A percentile compares a stretch with the other conserved stretches of the same genome.
Conservation (phyloP, 2,113 vertebrate genomes). For the Cairina moschata region DNA sequence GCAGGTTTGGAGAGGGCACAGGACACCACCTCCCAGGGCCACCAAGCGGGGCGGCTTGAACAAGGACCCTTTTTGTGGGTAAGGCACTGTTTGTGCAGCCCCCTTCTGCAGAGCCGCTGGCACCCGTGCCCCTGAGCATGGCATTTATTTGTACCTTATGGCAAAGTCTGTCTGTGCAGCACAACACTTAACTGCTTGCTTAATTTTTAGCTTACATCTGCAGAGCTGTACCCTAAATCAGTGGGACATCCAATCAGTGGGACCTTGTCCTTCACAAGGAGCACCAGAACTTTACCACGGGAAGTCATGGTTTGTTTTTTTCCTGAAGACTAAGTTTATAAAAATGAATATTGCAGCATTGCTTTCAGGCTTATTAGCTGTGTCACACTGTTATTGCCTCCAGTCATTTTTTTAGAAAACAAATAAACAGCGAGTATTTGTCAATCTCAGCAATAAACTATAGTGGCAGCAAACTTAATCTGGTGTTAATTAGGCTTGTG, state of each 20-base stretch:
- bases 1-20: too few species aligned
- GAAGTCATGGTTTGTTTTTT: not conserved
- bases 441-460: constrained; percentile 79
- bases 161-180: not conserved
- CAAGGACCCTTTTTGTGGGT: not conserved
- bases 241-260: not conserved
- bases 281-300: not conserved
- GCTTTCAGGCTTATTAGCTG: constrained; percentile 70
- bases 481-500: constrained; percentile 87
- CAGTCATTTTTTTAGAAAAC: constrained; percentile 56
- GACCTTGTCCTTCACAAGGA: not conserved
- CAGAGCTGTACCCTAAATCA: not conserved
- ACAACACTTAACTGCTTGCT: not conserved
- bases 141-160: not conserved
- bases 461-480: constrained; percentile 84
- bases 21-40: too few species aligned
- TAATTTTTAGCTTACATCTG: not conserved
- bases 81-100: not conserved
- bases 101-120: not conserved
- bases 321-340: constrained; percentile 8
- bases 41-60: too few species aligned
- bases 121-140: not conserved
- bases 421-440: constrained; percentile 76
- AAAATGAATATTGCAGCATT: constrained; percentile 21
- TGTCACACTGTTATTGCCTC: constrained; percentile 67